Base-by-base conservation (phyloP, 2,888 invertebrate genomes). In the Conistra vaccinii region DNA sequence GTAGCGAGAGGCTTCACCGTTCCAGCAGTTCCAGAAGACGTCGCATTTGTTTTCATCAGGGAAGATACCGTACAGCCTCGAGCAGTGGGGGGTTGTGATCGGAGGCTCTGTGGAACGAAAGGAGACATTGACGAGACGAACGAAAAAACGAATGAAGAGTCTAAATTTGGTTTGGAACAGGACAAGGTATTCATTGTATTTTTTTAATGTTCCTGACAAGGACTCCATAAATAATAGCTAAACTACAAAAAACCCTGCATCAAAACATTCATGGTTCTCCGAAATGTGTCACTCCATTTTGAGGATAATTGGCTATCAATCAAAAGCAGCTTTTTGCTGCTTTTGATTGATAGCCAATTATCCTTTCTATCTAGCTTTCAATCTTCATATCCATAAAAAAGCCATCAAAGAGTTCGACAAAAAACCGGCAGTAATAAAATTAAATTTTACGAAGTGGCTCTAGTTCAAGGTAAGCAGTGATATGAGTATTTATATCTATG, bases 1-100 rank as follows among this genome's bases (percentile, higher is more conserved):
- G 96, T 99, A 99, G 90, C 98, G 97, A 92, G 98, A 98, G 9
- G 99, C 98, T 94, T 99, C 99, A 70, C 99, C 99, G 96, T 98
- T 99, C 99, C 99, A 99, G 95, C 99, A 99, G 96, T 99, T 99
- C 98, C 99, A 99, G 98, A 99, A 99, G 26, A 98, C 98, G 95
- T 99, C 98, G 93, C 99, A 99, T 94, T 98, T 98, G 88, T 96
- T 96, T 73, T 98, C 98, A 92, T 99, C 99, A 83, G 98, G 96
- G 97, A 99, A 99, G 97, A 99, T 99, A 91, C 99, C 99, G 95
- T 99, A 99, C 87, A 99, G 96, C 78, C 99, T 97, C 63, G 98
- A 94, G 93, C 99, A 99, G 94, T 99, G 98, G 20, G 98, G 97
- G 29, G 98, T 98, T 76, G 98, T 95, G 91, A 99, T 98, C 90